Percentiles rank a stretch among this genome's conserved stretches.
Evolutionary conservation across 92 coral and sea anemone species (phyloP).

Genomic region (Porites rus): DNA sequence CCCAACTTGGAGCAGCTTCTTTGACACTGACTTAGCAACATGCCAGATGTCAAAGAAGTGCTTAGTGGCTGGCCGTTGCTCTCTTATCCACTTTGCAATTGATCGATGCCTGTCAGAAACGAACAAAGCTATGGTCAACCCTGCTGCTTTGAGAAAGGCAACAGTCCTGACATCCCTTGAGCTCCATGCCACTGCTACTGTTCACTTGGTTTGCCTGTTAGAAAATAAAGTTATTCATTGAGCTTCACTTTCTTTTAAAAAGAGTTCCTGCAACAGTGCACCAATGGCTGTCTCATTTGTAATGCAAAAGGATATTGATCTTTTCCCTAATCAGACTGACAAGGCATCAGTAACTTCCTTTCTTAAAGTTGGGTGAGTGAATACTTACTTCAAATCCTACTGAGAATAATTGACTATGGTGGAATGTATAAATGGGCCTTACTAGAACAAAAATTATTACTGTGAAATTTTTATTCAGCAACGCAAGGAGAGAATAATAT

Average conservation of each 20-base stretch:
- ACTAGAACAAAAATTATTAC: too few relatives aligned
- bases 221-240: background rate
- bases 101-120: conserved; percentile 54
- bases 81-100: conserved; percentile 37
- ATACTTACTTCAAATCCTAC: too few relatives aligned
- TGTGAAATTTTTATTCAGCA: too few relatives aligned
- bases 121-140: conserved; percentile 37
- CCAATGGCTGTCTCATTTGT: too few relatives aligned
- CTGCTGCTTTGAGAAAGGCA: conserved; percentile 26
- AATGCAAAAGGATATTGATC: too few relatives aligned
- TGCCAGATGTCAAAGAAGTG: conserved; percentile 67
- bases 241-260: too few relatives aligned
- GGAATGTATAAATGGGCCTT: too few relatives aligned
- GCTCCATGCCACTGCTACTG: conserved; percentile 52
- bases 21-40: background rate
- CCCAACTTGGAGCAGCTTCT: conserved; percentile 55
- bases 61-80: conserved; percentile 27
- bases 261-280: too few relatives aligned
- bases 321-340: too few relatives aligned
- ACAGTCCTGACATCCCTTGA: conserved; percentile 33
- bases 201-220: conserved; percentile 45
- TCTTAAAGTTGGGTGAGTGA: too few relatives aligned
- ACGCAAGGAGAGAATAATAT: background rate
- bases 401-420: too few relatives aligned
- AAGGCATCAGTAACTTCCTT: too few relatives aligned